Evolutionary conservation across 2,888 invertebrate genomes (phyloP).

Genomic region (Drosophila suboccidentalis): DNA sequence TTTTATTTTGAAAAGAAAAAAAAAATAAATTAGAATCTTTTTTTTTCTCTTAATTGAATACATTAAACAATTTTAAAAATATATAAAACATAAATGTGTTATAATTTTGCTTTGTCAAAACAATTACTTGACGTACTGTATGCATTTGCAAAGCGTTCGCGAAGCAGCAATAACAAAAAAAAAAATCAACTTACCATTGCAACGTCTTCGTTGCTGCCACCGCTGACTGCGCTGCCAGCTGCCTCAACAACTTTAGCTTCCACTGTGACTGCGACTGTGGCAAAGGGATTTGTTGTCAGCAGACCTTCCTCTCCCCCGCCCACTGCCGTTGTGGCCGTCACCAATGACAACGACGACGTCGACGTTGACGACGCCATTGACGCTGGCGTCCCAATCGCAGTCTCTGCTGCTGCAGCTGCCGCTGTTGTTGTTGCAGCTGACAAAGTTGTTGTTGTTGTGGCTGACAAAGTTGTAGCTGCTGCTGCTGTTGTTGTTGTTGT

Average conservation of each 20-base stretch:
- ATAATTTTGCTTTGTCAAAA: neutral
- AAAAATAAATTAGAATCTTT: no score
- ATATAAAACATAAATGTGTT: no score
- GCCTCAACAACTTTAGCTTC: constrained; percentile 49
- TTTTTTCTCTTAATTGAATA: no score
- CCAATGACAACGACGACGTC: constrained; percentile 12
- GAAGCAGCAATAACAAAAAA: constrained; percentile 15
- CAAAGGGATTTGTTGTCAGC: constrained; percentile 61
- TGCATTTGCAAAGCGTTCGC: constrained; percentile 36
- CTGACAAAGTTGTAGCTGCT: constrained; percentile 13
- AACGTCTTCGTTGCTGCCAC: constrained; percentile 57
- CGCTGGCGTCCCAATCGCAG: constrained; percentile 27
- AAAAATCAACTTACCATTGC: constrained; percentile 77
- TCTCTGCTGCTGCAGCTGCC: constrained; percentile 24
- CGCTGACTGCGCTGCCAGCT: constrained; percentile 16
- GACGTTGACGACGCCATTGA: constrained; percentile 12
- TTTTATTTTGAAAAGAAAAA: no score
- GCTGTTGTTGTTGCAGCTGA: constrained; percentile 27
- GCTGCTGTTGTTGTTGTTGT: constrained; percentile 32
- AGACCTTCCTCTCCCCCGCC: constrained; percentile 44
- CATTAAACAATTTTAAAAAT: no score
- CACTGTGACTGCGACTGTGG: constrained; percentile 36
- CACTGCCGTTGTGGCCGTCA: constrained; percentile 18
- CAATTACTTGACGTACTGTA: neutral
- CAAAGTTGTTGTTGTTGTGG: constrained; percentile 1